Conservation (phyloP, 2,888 invertebrate species). For the Lingula anatina region DNA sequence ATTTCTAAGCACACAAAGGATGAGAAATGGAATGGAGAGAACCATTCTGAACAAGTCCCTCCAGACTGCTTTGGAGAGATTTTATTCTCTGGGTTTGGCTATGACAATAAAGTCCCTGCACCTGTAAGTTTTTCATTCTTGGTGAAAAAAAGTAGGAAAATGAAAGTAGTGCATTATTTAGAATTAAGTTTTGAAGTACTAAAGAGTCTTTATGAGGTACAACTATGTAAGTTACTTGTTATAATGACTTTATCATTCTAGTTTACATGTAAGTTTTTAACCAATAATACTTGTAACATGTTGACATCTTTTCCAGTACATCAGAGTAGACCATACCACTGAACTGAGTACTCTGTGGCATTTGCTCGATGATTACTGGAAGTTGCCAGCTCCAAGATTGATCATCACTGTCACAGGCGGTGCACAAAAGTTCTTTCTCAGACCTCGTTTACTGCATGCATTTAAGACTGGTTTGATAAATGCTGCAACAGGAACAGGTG, state of each 20-base stretch:
- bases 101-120: conserved; percentile 26
- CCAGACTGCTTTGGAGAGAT: conserved; percentile 40
- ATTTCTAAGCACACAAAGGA: neutral
- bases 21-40: conserved; percentile 25
- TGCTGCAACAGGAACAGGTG: conserved; percentile 49
- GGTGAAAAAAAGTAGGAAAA: too few species aligned
- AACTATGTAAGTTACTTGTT: too few species aligned
- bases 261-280: too few species aligned
- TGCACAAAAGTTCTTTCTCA: conserved; percentile 47
- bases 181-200: too few species aligned
- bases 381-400: conserved; percentile 41
- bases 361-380: conserved; percentile 40
- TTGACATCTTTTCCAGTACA: conserved; percentile 38
- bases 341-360: conserved; percentile 31
- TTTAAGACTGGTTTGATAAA: conserved; percentile 47
- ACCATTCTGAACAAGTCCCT: conserved; percentile 19
- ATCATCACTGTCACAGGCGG: conserved; percentile 52
- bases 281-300: too few species aligned
- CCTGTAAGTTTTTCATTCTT: conserved; percentile 39
- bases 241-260: too few species aligned
- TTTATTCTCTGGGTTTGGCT: conserved; percentile 42
- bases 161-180: too few species aligned
- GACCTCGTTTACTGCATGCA: conserved; percentile 25
- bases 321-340: conserved; percentile 28
- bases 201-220: too few species aligned